phyloP scores from a whole-genome alignment of 2,888 invertebrate genomes.

The Anaspis maculata region DNA sequence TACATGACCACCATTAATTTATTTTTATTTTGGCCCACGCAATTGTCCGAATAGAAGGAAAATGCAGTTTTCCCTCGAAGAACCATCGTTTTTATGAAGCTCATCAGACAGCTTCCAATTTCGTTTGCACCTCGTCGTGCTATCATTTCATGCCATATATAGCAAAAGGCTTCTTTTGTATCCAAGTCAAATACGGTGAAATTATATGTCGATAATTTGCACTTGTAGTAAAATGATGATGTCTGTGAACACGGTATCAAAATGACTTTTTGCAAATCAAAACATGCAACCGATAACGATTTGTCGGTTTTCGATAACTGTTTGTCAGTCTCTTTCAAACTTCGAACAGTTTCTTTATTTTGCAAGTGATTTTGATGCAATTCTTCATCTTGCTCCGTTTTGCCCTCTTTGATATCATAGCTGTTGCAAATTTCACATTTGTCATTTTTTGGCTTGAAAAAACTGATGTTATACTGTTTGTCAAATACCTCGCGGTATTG shows the following conservation, averaged over 20 bases:
- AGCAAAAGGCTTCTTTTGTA: slow-evolving; percentile 7
- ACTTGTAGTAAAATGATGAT: slow-evolving; percentile 5
- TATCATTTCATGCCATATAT: slow-evolving; percentile 7
- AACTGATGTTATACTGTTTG: slow-evolving; percentile 4
- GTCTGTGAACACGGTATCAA: slow-evolving; percentile 3
- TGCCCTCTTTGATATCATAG: slow-evolving; percentile 2
- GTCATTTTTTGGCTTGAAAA: slow-evolving; percentile 9
- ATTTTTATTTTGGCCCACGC: slow-evolving; percentile 12
- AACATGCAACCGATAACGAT: slow-evolving; percentile 1
- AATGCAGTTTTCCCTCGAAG: slow-evolving; percentile 2
- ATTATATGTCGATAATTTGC: slow-evolving; percentile 8
- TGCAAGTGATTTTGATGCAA: slow-evolving; percentile 1
- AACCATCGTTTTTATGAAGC: slow-evolving; percentile 1
- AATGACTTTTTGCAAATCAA: slow-evolving; percentile 8
- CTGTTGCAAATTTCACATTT: slow-evolving; percentile 4
- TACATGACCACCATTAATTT: slow-evolving; percentile 7
- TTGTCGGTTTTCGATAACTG: not conserved
- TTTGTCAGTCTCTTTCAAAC: slow-evolving; percentile 3
- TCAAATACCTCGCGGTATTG: slow-evolving; percentile 4
- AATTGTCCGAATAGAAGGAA: slow-evolving; percentile 12
- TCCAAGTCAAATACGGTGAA: slow-evolving; percentile 7
- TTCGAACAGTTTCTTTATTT: slow-evolving; percentile 4
- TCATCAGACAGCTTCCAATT: slow-evolving; percentile 5
- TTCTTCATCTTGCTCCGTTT: slow-evolving; percentile 2
- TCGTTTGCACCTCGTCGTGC: slow-evolving; percentile 9